Evolutionary conservation across 2,888 invertebrate species (phyloP).

Genomic region (Eupithecia vulgata): DNA sequence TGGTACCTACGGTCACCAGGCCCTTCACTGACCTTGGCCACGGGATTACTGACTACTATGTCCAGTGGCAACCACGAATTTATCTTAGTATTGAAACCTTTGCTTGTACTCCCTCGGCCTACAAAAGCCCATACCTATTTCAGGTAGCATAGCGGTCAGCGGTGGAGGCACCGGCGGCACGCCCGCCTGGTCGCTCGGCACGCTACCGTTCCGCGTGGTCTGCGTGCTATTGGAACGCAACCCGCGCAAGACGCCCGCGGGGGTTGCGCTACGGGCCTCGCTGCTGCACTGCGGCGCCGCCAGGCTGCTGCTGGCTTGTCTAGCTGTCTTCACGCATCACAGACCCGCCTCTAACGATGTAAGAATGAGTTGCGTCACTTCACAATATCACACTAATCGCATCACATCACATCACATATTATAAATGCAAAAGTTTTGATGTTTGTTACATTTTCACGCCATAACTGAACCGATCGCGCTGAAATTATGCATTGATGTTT

Average conservation of each 20-base stretch:
- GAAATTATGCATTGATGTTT: too few relatives aligned
- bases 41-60: too few relatives aligned
- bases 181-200: conserved; percentile 71
- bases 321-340: conserved; percentile 95
- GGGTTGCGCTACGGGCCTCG: conserved; percentile 86
- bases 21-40: too few relatives aligned
- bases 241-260: conserved; percentile 85
- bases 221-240: conserved; percentile 92
- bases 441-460: too few relatives aligned
- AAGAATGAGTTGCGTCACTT: conserved; percentile 14
- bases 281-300: conserved; percentile 94
- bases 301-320: conserved; percentile 92
- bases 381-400: too few relatives aligned
- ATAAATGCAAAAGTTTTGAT: too few relatives aligned
- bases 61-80: too few relatives aligned
- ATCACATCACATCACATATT: too few relatives aligned
- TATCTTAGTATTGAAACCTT: too few relatives aligned
- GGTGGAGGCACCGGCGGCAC: conserved; percentile 48
- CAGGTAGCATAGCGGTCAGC: conserved; percentile 71
- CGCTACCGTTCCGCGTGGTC: conserved; percentile 91
- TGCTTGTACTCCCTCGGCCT: background rate
- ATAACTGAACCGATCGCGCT: too few relatives aligned
- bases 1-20: too few relatives aligned
- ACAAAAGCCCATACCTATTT: background rate
- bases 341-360: conserved; percentile 80